These are phyloP conservation scores for Coturnix japonica DNA, from an alignment of 2,113 vertebrate genomes.

Conservation along the genomic window DNA sequence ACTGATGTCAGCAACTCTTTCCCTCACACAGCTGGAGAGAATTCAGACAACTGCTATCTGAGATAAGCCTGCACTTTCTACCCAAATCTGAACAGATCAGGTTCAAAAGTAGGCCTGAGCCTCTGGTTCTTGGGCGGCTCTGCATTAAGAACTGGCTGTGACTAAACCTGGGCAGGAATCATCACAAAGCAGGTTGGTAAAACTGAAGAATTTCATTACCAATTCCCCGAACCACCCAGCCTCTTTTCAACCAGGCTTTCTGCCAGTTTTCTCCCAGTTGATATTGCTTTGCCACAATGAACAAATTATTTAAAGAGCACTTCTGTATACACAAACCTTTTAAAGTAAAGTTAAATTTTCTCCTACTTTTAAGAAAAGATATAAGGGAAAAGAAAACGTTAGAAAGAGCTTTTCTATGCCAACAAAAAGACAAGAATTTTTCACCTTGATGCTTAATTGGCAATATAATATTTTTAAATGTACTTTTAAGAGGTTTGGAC, in stretches of 20 bases:
- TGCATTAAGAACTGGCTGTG: background rate
- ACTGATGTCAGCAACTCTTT: background rate
- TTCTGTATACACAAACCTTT: background rate
- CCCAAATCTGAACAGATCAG: background rate
- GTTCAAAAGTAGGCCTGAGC: background rate
- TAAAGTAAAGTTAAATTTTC: slow-evolving; percentile 26
- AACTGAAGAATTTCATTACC: background rate
- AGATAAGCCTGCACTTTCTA: background rate
- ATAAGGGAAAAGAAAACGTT: background rate
- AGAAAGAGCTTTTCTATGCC: slow-evolving; percentile 37
- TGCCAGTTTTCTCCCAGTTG: background rate
- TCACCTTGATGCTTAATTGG: slow-evolving; percentile 75
- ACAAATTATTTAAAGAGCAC: background rate
- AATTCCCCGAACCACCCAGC: background rate
- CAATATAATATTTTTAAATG: slow-evolving; percentile 62
- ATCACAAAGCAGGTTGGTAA: background rate
- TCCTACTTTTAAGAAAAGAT: slow-evolving; percentile 17
- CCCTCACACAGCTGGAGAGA: background rate
- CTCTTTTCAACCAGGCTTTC: background rate
- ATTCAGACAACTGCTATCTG: background rate
- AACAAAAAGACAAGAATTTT: slow-evolving; percentile 76
- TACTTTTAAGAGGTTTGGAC: slow-evolving; percentile 66
- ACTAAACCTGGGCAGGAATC: background rate
- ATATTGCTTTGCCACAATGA: background rate
- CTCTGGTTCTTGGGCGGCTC: background rate